Base-by-base conservation (phyloP, 2,888 invertebrate species). In the Cyrtodaria siliqua region DNA sequence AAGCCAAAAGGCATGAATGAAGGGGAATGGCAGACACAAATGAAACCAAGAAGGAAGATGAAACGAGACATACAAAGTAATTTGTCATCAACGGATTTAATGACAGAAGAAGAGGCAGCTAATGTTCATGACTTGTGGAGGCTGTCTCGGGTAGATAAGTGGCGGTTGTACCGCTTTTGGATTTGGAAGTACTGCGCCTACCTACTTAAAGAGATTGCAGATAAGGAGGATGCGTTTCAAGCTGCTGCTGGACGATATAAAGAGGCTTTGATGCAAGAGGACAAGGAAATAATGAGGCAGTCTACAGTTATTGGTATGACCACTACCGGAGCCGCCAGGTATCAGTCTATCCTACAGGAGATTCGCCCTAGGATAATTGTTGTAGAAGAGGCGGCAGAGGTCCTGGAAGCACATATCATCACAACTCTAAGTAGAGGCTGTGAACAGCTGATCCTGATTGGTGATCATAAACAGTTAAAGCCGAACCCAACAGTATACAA, bases 351-450 rank as follows among this genome's bases (percentile, higher is more conserved):
- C 4, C 82, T 92, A 27, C 87, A 87, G 64, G 81, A 86, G 27
- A 86, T 94, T 26, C 79, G 88, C 6, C 93, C 93, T 24, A 85
- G 84, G 23, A 91, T 94, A 52, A 90, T 94, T 2, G 91, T 94
- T 18, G 96, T 97, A 0, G 97, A 98, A 92, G 98, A 98, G 93
- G 97, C 97, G 0, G 97, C 97, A 0, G 97, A 97, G 93, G 96
- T 97, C 0, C 92, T 97, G 40, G 98, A 98, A 91, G 95, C 96
- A 0, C 97, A 97, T 90, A 95, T 97, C n/a, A 93, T 97, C 0
- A 95, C 96, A 0, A 95, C 96, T 0, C 93, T 97, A 20, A 96
- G 96, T 0, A 92, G 94, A 27, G 92, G 95, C 56, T 96, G 96
- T 80, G 94, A 97, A 90, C 97, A 98, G 91, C 94, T 97, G 0